Base-by-base conservation (phyloP, 2,797 vertebrate species). In the Percopsis omiscomaycus region DNA sequence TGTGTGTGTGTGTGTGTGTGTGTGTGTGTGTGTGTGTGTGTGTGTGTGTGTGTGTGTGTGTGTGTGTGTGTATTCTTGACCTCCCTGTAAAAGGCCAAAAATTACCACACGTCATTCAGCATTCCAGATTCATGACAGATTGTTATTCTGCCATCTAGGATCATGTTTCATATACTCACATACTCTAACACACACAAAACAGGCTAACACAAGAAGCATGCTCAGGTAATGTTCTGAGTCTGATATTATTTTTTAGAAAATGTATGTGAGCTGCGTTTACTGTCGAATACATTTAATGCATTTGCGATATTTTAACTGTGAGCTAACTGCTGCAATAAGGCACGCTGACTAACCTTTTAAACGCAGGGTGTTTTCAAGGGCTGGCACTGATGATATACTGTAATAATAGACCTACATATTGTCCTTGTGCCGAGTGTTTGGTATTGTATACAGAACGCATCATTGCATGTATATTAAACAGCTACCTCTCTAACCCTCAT, bases 81-180 rank as follows among this genome's bases (percentile, higher is more conserved):
- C 68, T 77, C 75, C 30, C 66, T 71, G 67, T 67, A 64, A 71
- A 58, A 61, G 27, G 70, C 65, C 55, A 62, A 77, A 60, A 65
- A 68, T 79, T 78, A 83, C 73, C 80, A 70, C 85, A 84, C 81
- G 78, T 82, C 88, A 85, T 77, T 86, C 86, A 84, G 79, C 86
- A 73, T 74, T 66, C 67, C 73, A 83, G 63, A 82, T 28, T 86
- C 75, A 79, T 74, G 75, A 83, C 64, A 84, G 60, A 70, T 48
- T 83, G 67, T 70, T 81, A 61, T 67, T 79, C 69, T 64, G 68
- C 79, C 78, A 84, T 81, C 84, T 83, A 84, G 68, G 69, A 72
- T 78, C 68, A 51, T 11, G 46, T 79, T 80, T 84, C 77, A 79
- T 30, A 53, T 54, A 78, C 64, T 59, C 28, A 15, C 22, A 51